These are phyloP conservation scores for Tiliqua scincoides DNA, from an alignment of 2,113 vertebrate species.

Conservation along the genomic window DNA sequence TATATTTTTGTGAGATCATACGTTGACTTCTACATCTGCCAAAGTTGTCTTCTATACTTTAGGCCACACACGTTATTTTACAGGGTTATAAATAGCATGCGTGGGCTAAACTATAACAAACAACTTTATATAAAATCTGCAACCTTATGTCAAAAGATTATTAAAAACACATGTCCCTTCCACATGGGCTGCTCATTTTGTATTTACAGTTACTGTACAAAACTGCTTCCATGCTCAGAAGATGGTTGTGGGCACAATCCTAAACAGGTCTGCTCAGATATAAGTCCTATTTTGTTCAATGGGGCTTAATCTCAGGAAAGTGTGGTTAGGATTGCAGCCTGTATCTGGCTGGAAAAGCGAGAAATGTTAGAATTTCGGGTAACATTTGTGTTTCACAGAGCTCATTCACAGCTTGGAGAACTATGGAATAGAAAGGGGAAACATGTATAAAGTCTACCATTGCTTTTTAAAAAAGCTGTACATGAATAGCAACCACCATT, in stretches of 20 bases:
- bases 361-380: too few species aligned
- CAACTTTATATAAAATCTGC: background rate
- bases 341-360: too few species aligned
- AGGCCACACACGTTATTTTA: background rate
- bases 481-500: background rate
- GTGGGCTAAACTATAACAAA: background rate
- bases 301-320: background rate
- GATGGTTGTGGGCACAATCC: background rate
- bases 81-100: background rate
- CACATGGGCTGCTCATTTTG: background rate
- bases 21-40: background rate
- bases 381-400: too few species aligned
- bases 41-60: background rate
- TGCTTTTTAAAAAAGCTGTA: background rate
- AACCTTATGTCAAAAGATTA: background rate
- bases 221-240: background rate
- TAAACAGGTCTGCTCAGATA: too few species aligned
- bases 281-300: too few species aligned
- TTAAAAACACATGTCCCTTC: constrained; percentile 2
- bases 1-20: background rate
- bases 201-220: background rate
- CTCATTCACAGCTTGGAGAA: background rate
- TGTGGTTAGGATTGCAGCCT: too few species aligned
- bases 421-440: too few species aligned
- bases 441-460: background rate